Base-by-base conservation (phyloP, 2,888 invertebrate genomes). In the Cephus rjabovi region DNA sequence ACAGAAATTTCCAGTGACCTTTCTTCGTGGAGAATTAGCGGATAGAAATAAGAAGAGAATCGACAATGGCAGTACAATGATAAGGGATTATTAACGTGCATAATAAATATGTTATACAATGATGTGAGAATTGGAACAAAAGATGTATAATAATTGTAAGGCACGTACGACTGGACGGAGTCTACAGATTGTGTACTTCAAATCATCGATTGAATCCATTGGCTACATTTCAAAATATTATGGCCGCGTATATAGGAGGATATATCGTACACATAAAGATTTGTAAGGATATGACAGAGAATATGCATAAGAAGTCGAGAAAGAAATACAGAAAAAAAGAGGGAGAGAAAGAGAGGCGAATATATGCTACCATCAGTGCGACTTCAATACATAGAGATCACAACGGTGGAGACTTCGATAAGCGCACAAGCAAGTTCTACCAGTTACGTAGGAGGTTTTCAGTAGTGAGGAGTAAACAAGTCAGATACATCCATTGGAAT, bases 371-470 rank as follows among this genome's bases (percentile, higher is more conserved):
- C 76, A 75, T 74, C 79, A 81, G 78, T 76, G 78, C 71, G 70
- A 75, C 69, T 56, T 34, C 76, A 35, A 76, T 15, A 70, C n/a
- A 23, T 31, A 73, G 83, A 82, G 84, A 84, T 81, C 83, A 82
- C 79, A 84, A 83, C 81, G 82, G 79, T 78, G 79, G 82, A 81
- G 83, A 85, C 81, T 84, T 84, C 77, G 81, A 84, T 79, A 82
- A 81, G 80, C 81, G 83, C 80, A 83, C 76, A 85, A 81, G 83
- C 85, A 82, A 85, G 85, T 40, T 15, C 81, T 83, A 84, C 30
- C 33, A 35, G 33, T 69, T 23, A 76, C 23, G 34, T 69, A 69
- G 33, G 69, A 76, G 34, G 37, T 31, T 31, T 70, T 70, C 69
- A 31, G 12, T 30, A 68, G 56, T n/a, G 33, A 30, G 37, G 33